These are phyloP conservation scores for Sylvilagus floridanus DNA, from an alignment of 2,797 vertebrate species.

Conservation along the genomic window DNA sequence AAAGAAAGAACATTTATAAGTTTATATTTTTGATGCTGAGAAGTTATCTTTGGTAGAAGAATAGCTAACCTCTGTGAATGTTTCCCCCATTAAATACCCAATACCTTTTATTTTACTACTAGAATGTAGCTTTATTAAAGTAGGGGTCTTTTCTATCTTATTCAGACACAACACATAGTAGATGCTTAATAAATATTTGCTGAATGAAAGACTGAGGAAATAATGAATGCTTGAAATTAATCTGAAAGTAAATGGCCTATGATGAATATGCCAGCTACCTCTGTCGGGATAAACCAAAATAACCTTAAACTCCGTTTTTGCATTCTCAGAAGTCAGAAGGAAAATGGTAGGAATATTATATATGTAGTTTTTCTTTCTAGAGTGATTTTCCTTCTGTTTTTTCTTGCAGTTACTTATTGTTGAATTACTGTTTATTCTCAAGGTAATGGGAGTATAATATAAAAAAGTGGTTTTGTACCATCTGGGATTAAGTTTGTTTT, in stretches of 20 bases:
- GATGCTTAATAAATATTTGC: not conserved
- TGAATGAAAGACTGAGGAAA: conserved; percentile 45
- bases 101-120: not conserved
- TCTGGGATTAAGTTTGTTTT: conserved; percentile 16
- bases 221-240: not conserved
- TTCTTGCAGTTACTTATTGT: conserved; percentile 36
- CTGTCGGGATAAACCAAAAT: not conserved
- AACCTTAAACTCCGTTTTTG: not conserved
- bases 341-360: not conserved
- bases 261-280: not conserved
- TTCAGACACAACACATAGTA: not conserved
- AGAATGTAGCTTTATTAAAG: not conserved
- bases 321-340: conserved; percentile 18
- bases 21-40: conserved; percentile 36
- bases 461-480: not conserved
- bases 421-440: conserved; percentile 19
- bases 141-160: not conserved
- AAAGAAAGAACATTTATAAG: conserved; percentile 31
- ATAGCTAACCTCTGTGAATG: not conserved
- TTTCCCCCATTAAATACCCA: not conserved
- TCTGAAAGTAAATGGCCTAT: not conserved
- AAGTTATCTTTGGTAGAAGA: not conserved
- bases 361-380: conserved; percentile 8
- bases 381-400: conserved; percentile 15
- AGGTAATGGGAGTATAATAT: not conserved